Evolutionary conservation across 2,113 vertebrate genomes (phyloP).

Genomic region (Phalacrocorax pelagicus): DNA sequence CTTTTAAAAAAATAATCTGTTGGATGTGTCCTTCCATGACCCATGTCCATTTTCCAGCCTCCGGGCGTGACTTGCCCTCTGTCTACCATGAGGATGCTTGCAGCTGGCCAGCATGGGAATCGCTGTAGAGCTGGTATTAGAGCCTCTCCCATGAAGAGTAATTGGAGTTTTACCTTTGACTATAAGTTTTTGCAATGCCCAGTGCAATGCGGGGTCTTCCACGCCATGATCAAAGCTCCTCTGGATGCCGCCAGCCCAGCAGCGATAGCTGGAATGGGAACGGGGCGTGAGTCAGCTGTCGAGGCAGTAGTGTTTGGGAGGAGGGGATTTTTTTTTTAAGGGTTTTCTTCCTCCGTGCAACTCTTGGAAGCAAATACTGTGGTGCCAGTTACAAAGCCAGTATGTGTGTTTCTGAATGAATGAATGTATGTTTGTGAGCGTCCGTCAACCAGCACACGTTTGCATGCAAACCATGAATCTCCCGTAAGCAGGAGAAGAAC

Average conservation of each 20-base stretch:
- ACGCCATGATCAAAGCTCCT: background rate
- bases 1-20: background rate
- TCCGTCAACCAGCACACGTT: background rate
- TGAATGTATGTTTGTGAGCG: accelerated
- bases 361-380: background rate
- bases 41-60: background rate
- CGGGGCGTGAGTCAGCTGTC: accelerated
- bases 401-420: background rate
- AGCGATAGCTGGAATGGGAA: background rate
- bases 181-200: background rate
- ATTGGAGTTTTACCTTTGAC: background rate
- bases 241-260: background rate
- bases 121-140: background rate
- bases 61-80: background rate
- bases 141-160: background rate
- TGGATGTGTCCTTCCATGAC: background rate
- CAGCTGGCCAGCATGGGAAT: background rate
- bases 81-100: background rate
- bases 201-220: background rate
- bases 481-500: background rate
- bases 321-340: background rate
- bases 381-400: background rate
- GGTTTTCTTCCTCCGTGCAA: background rate
- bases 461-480: background rate
- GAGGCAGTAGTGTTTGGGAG: background rate